Evolutionary conservation across 2,888 invertebrate species (phyloP).

Genomic region (Drosophila picticornis): DNA sequence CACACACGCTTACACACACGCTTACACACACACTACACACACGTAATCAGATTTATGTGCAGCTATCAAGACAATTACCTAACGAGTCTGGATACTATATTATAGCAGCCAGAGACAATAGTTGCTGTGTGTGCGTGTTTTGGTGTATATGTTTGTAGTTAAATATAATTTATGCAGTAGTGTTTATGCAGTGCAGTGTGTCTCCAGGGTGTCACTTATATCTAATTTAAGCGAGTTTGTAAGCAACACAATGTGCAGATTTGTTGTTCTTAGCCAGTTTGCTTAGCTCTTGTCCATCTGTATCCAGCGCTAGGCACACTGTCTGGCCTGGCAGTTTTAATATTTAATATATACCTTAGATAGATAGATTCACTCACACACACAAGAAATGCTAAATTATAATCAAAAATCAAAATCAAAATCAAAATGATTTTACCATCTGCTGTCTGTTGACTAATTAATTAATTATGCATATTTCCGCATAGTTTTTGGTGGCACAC

Average conservation of each 20-base stretch:
- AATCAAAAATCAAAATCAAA: slow-evolving; percentile 36
- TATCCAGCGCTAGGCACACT: slow-evolving; percentile 12
- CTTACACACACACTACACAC: slow-evolving; percentile 1
- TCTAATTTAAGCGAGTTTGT: slow-evolving; percentile 72
- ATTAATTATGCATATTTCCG: slow-evolving; percentile 77
- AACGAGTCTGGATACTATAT: slow-evolving; percentile 42
- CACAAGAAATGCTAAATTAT: slow-evolving; percentile 44
- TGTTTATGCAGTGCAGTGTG: slow-evolving; percentile 45
- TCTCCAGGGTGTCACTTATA: slow-evolving; percentile 63
- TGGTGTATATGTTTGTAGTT: slow-evolving; percentile 45
- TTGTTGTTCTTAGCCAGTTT: slow-evolving; percentile 40
- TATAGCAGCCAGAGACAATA: slow-evolving; percentile 12
- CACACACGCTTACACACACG: too few relatives aligned
- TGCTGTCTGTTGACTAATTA: slow-evolving; percentile 61
- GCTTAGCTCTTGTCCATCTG: slow-evolving; percentile 20
- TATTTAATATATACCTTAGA: slow-evolving; percentile 11
- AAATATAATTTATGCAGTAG: slow-evolving; percentile 75
- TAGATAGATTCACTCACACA: slow-evolving; percentile 8
- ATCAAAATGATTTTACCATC: slow-evolving; percentile 28
- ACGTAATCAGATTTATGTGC: slow-evolving; percentile 68
- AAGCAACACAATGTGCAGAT: slow-evolving; percentile 54
- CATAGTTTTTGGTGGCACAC: slow-evolving; percentile 55
- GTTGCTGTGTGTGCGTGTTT: slow-evolving; percentile 11
- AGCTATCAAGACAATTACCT: slow-evolving; percentile 73
- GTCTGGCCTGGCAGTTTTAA: slow-evolving; percentile 24